Evolutionary conservation across 2,113 vertebrate species (phyloP).

Genomic region (Tyto alba): DNA sequence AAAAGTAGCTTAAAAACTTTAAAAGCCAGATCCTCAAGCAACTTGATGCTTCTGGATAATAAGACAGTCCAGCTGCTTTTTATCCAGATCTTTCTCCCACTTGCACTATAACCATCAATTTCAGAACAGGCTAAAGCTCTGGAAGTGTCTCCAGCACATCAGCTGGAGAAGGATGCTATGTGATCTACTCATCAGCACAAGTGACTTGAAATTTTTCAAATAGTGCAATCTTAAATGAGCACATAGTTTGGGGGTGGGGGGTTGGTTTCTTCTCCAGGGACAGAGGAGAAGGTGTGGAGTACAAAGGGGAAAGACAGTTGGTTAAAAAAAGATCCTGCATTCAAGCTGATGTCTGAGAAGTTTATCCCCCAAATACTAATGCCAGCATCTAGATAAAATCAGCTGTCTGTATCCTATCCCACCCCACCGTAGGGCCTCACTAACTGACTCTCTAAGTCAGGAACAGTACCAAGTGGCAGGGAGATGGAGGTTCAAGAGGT

Average conservation of each 20-base stretch:
- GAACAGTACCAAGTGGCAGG: not conserved
- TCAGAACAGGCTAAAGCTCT: not conserved
- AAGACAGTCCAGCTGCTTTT: not conserved
- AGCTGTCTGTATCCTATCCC: not conserved
- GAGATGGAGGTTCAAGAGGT: not conserved
- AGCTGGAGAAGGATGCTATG: not conserved
- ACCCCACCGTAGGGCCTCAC: not conserved
- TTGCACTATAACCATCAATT: not conserved
- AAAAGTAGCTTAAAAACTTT: slow-evolving; percentile 42
- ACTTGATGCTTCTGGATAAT: not conserved
- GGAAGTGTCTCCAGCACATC: not conserved
- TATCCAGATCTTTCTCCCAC: not conserved
- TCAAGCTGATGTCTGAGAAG: not conserved
- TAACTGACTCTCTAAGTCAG: not conserved
- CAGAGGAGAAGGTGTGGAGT: not conserved
- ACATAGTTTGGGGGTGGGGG: not conserved
- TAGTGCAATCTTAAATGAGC: not conserved
- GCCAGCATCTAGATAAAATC: slow-evolving; percentile 1
- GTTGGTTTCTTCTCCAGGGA: not conserved
- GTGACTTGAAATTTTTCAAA: not conserved
- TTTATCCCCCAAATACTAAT: not conserved
- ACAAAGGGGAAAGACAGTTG: not conserved
- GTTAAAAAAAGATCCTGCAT: not conserved
- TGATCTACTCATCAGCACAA: not conserved
- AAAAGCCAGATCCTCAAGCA: not conserved